Percentiles rank a stretch among this genome's conserved stretches.
phyloP scores from a whole-genome alignment of 2,113 vertebrate species.

The Cisticola juncidis region DNA sequence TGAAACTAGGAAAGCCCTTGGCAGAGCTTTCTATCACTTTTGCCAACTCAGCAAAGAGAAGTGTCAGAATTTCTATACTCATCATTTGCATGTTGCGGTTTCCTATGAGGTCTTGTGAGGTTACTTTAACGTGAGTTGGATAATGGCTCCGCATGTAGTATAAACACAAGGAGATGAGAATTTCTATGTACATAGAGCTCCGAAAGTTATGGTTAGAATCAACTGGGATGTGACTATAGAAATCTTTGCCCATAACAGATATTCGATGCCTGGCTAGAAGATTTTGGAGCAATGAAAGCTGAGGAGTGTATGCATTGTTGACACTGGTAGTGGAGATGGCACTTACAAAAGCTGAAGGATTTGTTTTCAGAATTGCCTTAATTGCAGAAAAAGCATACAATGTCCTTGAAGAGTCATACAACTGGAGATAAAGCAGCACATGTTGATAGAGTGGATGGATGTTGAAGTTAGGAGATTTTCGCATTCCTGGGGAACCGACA shows the following conservation, averaged over 20 bases:
- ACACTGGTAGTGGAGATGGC: constrained; percentile 98
- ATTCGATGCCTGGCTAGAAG: constrained; percentile 94
- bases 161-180: constrained; percentile 94
- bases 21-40: constrained; percentile 94
- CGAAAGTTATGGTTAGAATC: constrained; percentile 95
- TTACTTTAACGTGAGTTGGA: constrained; percentile 88
- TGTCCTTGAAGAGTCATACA: constrained; percentile 95
- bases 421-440: constrained; percentile 93
- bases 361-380: constrained; percentile 91
- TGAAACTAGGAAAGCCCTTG: constrained; percentile 97
- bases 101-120: constrained; percentile 89
- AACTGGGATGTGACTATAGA: constrained; percentile 94
- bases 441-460: constrained; percentile 97
- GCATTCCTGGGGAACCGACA: constrained; percentile 86
- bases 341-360: constrained; percentile 90
- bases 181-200: constrained; percentile 98
- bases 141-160: constrained; percentile 96
- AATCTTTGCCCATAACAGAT: constrained; percentile 98
- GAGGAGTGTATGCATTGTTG: constrained; percentile 95
- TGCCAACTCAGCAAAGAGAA: constrained; percentile 91
- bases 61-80: constrained; percentile 93
- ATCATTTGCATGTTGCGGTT: constrained; percentile 98
- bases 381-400: constrained; percentile 92
- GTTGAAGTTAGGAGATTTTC: constrained; percentile 84
- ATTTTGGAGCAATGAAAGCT: constrained; percentile 94